Evolutionary conservation across 2,888 invertebrate genomes (phyloP).

Genomic region (Hyalella azteca): DNA sequence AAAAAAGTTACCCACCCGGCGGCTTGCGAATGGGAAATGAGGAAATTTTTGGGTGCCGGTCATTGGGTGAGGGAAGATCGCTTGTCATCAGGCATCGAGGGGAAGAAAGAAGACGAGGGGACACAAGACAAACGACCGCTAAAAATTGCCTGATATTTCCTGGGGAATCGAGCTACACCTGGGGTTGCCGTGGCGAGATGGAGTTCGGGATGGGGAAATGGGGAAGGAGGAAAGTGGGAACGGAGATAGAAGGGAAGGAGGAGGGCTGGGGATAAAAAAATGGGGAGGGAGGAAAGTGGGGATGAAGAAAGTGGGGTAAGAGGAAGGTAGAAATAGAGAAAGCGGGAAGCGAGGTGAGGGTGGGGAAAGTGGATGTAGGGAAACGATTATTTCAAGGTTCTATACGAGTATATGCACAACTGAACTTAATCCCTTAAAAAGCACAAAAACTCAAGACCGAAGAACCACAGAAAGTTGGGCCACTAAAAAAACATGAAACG

Average conservation of each 20-base stretch:
- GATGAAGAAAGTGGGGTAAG: neutral
- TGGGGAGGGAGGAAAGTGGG: too few relatives aligned
- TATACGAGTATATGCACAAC: too few relatives aligned
- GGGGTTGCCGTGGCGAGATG: neutral
- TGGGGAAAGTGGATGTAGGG: neutral
- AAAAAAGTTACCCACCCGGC: neutral
- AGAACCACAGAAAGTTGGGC: too few relatives aligned
- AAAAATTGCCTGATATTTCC: neutral
- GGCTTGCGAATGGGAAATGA: neutral
- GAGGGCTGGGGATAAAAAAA: neutral
- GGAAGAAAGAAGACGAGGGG: neutral
- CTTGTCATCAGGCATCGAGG: neutral
- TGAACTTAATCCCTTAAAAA: too few relatives aligned
- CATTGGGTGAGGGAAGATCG: neutral
- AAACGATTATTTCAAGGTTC: too few relatives aligned
- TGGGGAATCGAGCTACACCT: neutral
- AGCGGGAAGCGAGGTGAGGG: neutral
- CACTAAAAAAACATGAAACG: too few relatives aligned
- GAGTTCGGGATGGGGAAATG: too few relatives aligned
- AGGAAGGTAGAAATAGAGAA: neutral
- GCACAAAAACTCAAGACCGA: too few relatives aligned
- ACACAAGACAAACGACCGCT: neutral
- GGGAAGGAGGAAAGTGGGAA: neutral
- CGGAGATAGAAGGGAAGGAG: neutral
- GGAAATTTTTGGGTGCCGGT: neutral